A percentile compares a stretch with the other conserved stretches of the same genome.
Evolutionary conservation across 2,113 vertebrate genomes (phyloP).

Genomic region (Vidua chalybeata): DNA sequence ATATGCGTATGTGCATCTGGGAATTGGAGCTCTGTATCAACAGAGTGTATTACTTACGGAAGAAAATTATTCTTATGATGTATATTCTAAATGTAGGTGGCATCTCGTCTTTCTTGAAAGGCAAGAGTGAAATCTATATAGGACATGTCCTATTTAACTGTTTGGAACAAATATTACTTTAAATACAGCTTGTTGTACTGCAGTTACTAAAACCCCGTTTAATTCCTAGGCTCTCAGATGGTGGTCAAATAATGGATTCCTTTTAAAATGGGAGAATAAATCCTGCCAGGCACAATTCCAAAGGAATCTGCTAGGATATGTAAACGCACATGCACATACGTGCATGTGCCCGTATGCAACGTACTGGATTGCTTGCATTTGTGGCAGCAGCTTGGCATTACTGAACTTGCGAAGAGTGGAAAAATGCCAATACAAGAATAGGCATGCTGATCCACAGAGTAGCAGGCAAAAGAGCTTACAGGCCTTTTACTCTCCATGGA

Average conservation of each 20-base stretch:
- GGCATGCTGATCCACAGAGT: background rate
- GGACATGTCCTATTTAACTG: background rate
- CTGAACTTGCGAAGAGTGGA: background rate
- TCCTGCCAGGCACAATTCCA: background rate
- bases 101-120: background rate
- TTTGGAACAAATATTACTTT: background rate
- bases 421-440: background rate
- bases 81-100: background rate
- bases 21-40: background rate
- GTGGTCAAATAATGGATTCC: background rate
- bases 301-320: background rate
- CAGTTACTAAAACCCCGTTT: background rate
- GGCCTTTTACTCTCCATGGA: background rate
- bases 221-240: background rate
- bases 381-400: background rate
- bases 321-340: accelerated
- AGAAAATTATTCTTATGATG: background rate
- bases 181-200: background rate
- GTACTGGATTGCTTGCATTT: background rate
- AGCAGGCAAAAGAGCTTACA: background rate
- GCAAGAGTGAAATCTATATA: background rate
- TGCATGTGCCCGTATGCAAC: background rate
- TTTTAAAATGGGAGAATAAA: background rate
- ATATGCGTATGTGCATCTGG: background rate
- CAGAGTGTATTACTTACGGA: background rate